Conservation (phyloP, 2,797 vertebrate species). For the Vireo griseus region DNA sequence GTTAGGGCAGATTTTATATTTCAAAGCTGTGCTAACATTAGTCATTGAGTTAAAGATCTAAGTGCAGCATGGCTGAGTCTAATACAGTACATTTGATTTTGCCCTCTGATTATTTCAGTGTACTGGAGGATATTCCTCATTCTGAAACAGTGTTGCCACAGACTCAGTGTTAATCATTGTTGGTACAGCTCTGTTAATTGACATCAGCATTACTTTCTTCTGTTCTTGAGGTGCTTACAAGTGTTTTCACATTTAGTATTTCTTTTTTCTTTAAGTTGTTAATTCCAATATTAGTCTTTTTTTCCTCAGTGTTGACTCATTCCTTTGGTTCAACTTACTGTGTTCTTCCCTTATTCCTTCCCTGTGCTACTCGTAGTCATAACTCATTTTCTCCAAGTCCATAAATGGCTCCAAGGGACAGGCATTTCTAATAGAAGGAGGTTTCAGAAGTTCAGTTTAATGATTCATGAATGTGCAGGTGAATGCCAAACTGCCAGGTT, state of each 20-base stretch:
- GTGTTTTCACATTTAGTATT: not conserved
- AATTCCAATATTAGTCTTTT: not conserved
- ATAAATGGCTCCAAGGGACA: not conserved
- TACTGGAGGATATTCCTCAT: not conserved
- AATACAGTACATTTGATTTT: not conserved
- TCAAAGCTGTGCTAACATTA: not conserved
- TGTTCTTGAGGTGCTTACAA: not conserved
- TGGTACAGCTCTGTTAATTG: not conserved
- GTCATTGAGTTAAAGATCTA: not conserved
- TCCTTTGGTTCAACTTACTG: not conserved
- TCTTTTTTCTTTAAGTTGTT: not conserved
- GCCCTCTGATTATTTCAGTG: not conserved
- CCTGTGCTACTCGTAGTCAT: not conserved
- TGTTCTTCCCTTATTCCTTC: not conserved
- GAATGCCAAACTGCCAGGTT: not conserved
- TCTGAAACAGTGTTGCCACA: not conserved
- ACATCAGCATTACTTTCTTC: not conserved
- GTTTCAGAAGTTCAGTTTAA: conserved; percentile 38
- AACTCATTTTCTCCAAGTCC: conserved; percentile 8
- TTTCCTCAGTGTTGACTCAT: not conserved
- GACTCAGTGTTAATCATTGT: not conserved
- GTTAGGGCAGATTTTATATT: not conserved
- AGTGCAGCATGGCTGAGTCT: not conserved
- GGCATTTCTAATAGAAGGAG: not conserved
- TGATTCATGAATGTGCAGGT: not conserved